Evolutionary conservation across 2,888 invertebrate genomes (phyloP).

Genomic region (Lasioglossum zephyrum): DNA sequence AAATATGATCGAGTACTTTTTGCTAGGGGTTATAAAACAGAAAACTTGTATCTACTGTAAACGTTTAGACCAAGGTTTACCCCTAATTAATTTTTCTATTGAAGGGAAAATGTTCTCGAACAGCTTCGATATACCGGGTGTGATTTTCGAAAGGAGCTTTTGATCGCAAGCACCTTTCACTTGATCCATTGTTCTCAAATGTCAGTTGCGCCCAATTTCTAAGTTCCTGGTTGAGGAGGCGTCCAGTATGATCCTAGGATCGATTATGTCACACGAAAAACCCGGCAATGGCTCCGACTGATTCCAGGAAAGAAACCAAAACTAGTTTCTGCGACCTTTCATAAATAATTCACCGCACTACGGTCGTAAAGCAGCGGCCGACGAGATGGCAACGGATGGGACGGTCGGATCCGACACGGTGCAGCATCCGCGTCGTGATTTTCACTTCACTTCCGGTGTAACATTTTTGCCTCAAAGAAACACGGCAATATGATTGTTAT

Average conservation of each 20-base stretch:
- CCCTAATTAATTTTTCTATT: too few species aligned
- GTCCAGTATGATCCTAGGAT: not conserved
- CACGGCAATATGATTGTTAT: too few species aligned
- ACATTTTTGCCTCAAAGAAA: not conserved
- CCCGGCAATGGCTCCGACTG: not conserved
- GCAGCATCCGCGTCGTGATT: slow-evolving; percentile 45
- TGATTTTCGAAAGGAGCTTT: slow-evolving; percentile 10
- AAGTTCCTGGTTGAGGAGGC: not conserved
- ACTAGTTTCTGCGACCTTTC: slow-evolving; percentile 22
- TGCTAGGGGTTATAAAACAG: too few species aligned
- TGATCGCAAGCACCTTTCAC: slow-evolving; percentile 54
- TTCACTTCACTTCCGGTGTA: slow-evolving; percentile 54
- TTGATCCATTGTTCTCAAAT: slow-evolving; percentile 57
- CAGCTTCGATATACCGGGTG: not conserved
- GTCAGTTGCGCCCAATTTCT: slow-evolving; percentile 39
- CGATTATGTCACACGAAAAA: slow-evolving; percentile 25
- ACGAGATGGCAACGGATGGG: not conserved
- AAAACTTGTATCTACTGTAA: too few species aligned
- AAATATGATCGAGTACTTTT: too few species aligned
- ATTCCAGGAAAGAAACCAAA: not conserved
- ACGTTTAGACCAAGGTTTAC: too few species aligned
- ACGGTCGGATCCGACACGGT: slow-evolving; percentile 10
- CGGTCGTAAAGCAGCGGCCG: not conserved
- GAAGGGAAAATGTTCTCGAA: too few species aligned
- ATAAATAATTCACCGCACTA: slow-evolving; percentile 41